Evolutionary conservation across 2,113 vertebrate species (phyloP), one percentile per base, ranked within the genome.

Genomic region (Herpetotheres cachinnans): DNA sequence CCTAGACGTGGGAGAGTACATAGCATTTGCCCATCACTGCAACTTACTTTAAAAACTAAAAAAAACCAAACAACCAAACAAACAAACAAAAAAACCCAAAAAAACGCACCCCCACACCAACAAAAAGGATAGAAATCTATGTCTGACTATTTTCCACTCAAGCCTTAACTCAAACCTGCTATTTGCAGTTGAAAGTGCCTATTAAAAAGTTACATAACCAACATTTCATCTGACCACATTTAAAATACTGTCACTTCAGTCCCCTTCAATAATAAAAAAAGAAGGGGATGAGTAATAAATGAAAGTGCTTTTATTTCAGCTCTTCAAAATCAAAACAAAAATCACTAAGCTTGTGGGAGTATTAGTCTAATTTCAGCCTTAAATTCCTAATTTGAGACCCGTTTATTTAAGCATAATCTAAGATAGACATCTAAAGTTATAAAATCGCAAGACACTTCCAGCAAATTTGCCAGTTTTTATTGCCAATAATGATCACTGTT

Each of bases 391-490:
- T 78, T 52, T 74, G 40, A 93, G 79, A 78, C 22, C 8, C 3
- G 0, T 67, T 84, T 70, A 55, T 86, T 92, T 84, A 92, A 97
- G 27, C 36, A 66, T 27, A 83, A 47, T 27, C 5, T 62, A 86
- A 93, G 76, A 84, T 1, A 92, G 69, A 78, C 76, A 92, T 71
- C 63, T 84, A 13, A 90, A 90, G 61, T 88, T 89, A 71, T n/a
- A 89, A 96, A 96, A 93, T 82, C 61, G 86, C 61, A 91, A 82
- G 90, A 76, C 44, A 58, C 30, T 52, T 90, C n/a, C 86, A 92
- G 80, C 32, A 88, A 84, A 92, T 97, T 91, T 95, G 55, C 56
- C 40, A 32, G 38, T 44, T 92, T 95, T 94, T 97, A 94, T 63
- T 86, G 65, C 65, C 86, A 89, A 2, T 95, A 95, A 90, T 77